phyloP scores from a whole-genome alignment of 2,888 invertebrate genomes.

The Metalampra italica region DNA sequence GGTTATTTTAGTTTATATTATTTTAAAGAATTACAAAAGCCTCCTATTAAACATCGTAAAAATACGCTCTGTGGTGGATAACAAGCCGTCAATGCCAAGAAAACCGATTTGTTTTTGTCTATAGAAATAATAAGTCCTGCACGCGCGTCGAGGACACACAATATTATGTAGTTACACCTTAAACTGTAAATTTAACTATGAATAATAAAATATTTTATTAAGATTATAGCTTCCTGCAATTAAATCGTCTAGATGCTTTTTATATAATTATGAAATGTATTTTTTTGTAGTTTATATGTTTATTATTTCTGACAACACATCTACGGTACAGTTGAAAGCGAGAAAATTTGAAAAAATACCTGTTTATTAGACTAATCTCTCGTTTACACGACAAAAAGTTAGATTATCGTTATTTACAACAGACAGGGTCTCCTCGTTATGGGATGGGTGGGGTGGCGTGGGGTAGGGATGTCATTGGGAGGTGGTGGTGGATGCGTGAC shows the following conservation, averaged over 20 bases:
- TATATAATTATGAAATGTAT: slow-evolving; percentile 72
- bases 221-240: slow-evolving; percentile 73
- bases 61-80: slow-evolving; percentile 35
- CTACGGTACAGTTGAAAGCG: slow-evolving; percentile 78
- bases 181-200: slow-evolving; percentile 70
- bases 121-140: slow-evolving; percentile 52
- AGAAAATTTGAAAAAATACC: slow-evolving; percentile 78
- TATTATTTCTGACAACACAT: slow-evolving; percentile 75
- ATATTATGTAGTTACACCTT: slow-evolving; percentile 56
- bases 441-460: slow-evolving; percentile 29
- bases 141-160: slow-evolving; percentile 43
- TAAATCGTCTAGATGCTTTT: slow-evolving; percentile 70
- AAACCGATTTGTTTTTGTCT: slow-evolving; percentile 44
- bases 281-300: slow-evolving; percentile 71
- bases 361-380: slow-evolving; percentile 74
- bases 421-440: slow-evolving; percentile 49
- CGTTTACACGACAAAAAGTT: slow-evolving; percentile 77
- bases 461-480: slow-evolving; percentile 25
- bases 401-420: slow-evolving; percentile 76
- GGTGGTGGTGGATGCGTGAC: slow-evolving; percentile 30
- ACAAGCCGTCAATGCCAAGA: slow-evolving; percentile 33
- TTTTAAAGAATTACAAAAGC: slow-evolving; percentile 38
- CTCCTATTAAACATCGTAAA: slow-evolving; percentile 45
- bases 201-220: slow-evolving; percentile 73
- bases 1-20: slow-evolving; percentile 19